Evolutionary conservation across 2,797 vertebrate genomes (phyloP).

Genomic region (Trichosurus vulpecula): DNA sequence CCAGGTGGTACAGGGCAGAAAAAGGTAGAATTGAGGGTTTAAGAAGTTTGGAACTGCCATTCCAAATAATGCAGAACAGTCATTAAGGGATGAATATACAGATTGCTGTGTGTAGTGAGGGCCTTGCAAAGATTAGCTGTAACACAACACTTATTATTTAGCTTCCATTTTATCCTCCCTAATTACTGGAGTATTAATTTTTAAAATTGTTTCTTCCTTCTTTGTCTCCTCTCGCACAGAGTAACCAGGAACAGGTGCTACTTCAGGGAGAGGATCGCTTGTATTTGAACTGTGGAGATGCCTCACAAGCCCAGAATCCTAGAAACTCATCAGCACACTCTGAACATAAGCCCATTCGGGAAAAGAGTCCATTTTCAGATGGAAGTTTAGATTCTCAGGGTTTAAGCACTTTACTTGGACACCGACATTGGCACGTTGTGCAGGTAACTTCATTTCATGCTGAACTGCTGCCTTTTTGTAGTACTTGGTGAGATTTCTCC

Average conservation of each 20-base stretch:
- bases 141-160: neutral
- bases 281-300: slow-evolving; percentile 96
- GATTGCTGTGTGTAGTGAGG: neutral
- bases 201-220: slow-evolving; percentile 22
- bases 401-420: slow-evolving; percentile 99
- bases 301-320: slow-evolving; percentile 90
- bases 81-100: neutral
- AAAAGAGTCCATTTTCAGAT: slow-evolving; percentile 86
- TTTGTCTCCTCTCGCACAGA: slow-evolving; percentile 83
- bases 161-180: neutral
- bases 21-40: neutral
- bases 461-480: neutral
- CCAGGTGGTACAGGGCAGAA: neutral
- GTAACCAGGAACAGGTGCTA: slow-evolving; percentile 98
- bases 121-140: neutral
- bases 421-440: slow-evolving; percentile 99
- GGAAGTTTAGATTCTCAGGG: slow-evolving; percentile 93
- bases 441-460: slow-evolving; percentile 87
- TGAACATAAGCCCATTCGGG: slow-evolving; percentile 82
- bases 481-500: neutral
- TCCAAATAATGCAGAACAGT: neutral
- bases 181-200: slow-evolving; percentile 19
- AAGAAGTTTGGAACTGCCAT: neutral
- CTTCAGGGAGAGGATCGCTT: slow-evolving; percentile 98
- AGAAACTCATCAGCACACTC: slow-evolving; percentile 82